Percentiles rank a stretch among this genome's conserved stretches.
Evolutionary conservation across 2,888 invertebrate genomes (phyloP).

Genomic region (Parnassius smintheus): DNA sequence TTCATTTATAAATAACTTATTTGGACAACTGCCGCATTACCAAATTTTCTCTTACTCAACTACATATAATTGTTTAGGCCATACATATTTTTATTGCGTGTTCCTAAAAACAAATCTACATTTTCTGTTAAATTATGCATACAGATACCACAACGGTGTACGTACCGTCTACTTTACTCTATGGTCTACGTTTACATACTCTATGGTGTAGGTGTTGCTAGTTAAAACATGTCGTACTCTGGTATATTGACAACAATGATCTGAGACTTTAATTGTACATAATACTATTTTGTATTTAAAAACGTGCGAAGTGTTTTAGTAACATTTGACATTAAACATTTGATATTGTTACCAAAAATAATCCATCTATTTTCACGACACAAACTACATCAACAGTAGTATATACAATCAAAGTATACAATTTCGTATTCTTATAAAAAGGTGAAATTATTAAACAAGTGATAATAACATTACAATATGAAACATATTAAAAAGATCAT

Average conservation of each 20-base stretch:
- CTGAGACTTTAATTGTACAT: slow-evolving; percentile 2
- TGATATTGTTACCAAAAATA: not conserved
- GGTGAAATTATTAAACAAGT: slow-evolving; percentile 23
- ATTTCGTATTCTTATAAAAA: slow-evolving; percentile 11
- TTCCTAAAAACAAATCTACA: slow-evolving; percentile 10
- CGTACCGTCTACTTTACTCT: slow-evolving; percentile 11
- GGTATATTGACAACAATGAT: slow-evolving; percentile 20
- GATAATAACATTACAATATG: slow-evolving; percentile 2
- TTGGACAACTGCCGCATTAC: not conserved
- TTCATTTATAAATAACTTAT: too few relatives aligned
- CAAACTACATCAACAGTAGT: not conserved
- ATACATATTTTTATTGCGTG: not conserved
- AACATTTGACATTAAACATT: too few relatives aligned
- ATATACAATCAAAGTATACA: slow-evolving; percentile 21
- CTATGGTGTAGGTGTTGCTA: slow-evolving; percentile 17
- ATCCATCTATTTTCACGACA: not conserved
- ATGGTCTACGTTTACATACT: slow-evolving; percentile 16
- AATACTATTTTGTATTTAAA: not conserved
- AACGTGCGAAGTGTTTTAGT: too few relatives aligned
- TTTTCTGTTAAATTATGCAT: slow-evolving; percentile 5
- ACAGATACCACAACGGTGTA: slow-evolving; percentile 6
- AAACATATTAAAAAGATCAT: not conserved
- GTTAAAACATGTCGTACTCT: slow-evolving; percentile 21
- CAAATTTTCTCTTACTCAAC: not conserved
- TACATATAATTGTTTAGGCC: slow-evolving; percentile 4